These are phyloP conservation scores for Lagria hirta DNA, from an alignment of 2,888 invertebrate species.

Conservation along the genomic window DNA sequence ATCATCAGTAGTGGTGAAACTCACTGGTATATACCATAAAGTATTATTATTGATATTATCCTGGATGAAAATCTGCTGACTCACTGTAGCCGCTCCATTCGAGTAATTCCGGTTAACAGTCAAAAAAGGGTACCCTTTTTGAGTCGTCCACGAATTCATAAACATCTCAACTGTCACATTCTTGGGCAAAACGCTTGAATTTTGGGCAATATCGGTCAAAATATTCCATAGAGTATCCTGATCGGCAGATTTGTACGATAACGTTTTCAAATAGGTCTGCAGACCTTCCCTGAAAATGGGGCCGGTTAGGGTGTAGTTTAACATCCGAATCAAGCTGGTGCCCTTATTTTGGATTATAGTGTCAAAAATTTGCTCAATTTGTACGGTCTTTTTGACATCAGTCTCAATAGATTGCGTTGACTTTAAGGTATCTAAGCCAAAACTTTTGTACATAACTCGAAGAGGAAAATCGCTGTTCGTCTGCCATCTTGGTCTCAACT, in stretches of 20 bases:
- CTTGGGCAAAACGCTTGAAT: constrained; percentile 45
- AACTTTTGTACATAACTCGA: constrained; percentile 59
- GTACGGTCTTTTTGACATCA: constrained; percentile 56
- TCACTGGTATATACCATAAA: constrained; percentile 65
- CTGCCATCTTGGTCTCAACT: constrained; percentile 62
- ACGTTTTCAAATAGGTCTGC: constrained; percentile 58
- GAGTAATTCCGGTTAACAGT: constrained; percentile 60
- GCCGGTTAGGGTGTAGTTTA: constrained; percentile 60
- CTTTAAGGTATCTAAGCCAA: constrained; percentile 59
- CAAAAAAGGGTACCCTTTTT: constrained; percentile 70
- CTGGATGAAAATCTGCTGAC: constrained; percentile 55
- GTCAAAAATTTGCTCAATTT: constrained; percentile 65
- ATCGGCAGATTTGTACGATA: constrained; percentile 63
- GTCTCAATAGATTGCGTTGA: constrained; percentile 60
- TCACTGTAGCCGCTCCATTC: constrained; percentile 52
- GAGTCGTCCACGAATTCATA: constrained; percentile 73
- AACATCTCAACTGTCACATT: constrained; percentile 60
- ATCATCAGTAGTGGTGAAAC: constrained; percentile 49
- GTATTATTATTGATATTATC: constrained; percentile 36
- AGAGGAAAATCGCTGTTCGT: constrained; percentile 59
- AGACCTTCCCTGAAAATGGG: constrained; percentile 59
- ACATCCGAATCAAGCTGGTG: constrained; percentile 62
- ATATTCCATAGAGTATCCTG: constrained; percentile 69
- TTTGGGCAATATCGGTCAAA: constrained; percentile 51
- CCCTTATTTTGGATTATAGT: constrained; percentile 50